These are phyloP conservation scores for Drosophila gunungcola DNA, from an alignment of 1,140 invertebrate genomes.

Conservation along the genomic window DNA sequence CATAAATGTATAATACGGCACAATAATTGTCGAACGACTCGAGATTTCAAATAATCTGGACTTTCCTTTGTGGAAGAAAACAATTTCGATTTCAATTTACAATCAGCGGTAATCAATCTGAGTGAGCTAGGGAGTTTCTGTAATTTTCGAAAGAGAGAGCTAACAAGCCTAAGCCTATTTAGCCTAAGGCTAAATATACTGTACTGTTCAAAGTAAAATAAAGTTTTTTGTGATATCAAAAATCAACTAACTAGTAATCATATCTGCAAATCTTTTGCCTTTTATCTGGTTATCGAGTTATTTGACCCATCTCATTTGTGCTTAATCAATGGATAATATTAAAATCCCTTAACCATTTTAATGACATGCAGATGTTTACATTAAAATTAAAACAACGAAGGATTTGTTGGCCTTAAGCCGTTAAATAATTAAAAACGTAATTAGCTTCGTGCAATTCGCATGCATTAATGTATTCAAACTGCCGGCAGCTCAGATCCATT, in stretches of 20 bases:
- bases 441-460: slow-evolving; percentile 50
- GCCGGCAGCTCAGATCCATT: slow-evolving; percentile 15
- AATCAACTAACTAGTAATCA: no score
- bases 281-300: slow-evolving; percentile 1
- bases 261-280: not conserved
- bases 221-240: not conserved
- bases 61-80: not conserved
- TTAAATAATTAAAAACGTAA: slow-evolving; percentile 65
- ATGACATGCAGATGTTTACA: slow-evolving; percentile 26
- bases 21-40: slow-evolving; percentile 28
- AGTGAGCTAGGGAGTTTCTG: not conserved
- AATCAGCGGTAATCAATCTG: not conserved
- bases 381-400: slow-evolving; percentile 39
- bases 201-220: not conserved
- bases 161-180: no score
- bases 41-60: not conserved
- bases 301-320: slow-evolving; percentile 4
- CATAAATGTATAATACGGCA: slow-evolving; percentile 41
- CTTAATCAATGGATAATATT: slow-evolving; percentile 8
- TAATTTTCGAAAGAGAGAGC: not conserved
- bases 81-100: slow-evolving; percentile 17
- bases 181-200: not conserved
- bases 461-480: slow-evolving; percentile 36
- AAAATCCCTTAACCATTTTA: slow-evolving; percentile 35
- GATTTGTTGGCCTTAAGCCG: slow-evolving; percentile 55